These are phyloP conservation scores for Sebastiscus tertius DNA, from an alignment of 2,797 vertebrate species.

Conservation along the genomic window DNA sequence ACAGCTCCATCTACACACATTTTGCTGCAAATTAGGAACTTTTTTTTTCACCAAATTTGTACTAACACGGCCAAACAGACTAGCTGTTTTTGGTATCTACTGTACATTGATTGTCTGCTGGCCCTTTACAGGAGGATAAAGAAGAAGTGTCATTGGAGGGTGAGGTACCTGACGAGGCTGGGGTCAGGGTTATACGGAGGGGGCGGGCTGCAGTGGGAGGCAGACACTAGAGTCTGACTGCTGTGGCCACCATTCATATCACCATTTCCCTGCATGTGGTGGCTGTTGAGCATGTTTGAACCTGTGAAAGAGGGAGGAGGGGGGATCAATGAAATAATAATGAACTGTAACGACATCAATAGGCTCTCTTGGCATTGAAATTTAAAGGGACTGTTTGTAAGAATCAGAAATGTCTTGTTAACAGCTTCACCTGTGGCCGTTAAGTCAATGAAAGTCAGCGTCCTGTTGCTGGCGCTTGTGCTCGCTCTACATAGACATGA, in stretches of 20 bases:
- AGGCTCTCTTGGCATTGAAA: not conserved
- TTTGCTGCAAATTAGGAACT: constrained; percentile 16
- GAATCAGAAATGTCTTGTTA: too few species aligned
- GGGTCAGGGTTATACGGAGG: constrained; percentile 97
- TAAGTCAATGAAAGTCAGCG: too few species aligned
- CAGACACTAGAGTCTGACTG: constrained; percentile 91
- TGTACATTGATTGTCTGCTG: constrained; percentile 49
- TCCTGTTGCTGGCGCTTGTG: too few species aligned
- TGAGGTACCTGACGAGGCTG: constrained; percentile 95
- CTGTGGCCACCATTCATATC: constrained; percentile 93
- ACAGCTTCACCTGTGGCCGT: too few species aligned
- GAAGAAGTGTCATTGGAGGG: constrained; percentile 83
- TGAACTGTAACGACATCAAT: not conserved
- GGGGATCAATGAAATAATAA: constrained; percentile 2
- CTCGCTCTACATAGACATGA: too few species aligned
- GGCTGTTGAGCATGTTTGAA: constrained; percentile 89
- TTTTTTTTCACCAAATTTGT: constrained; percentile 21
- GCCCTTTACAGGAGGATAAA: constrained; percentile 59
- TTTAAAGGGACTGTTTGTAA: not conserved
- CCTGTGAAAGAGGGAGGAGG: constrained; percentile 74
- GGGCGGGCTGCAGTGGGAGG: constrained; percentile 96
- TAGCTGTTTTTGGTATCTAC: not conserved
- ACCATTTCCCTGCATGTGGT: constrained; percentile 90
- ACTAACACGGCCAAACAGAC: constrained; percentile 19
- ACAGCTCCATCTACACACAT: constrained; percentile 47